Evolutionary conservation across 2,113 vertebrate species (phyloP).

Genomic region (Oncorhynchus nerka): DNA sequence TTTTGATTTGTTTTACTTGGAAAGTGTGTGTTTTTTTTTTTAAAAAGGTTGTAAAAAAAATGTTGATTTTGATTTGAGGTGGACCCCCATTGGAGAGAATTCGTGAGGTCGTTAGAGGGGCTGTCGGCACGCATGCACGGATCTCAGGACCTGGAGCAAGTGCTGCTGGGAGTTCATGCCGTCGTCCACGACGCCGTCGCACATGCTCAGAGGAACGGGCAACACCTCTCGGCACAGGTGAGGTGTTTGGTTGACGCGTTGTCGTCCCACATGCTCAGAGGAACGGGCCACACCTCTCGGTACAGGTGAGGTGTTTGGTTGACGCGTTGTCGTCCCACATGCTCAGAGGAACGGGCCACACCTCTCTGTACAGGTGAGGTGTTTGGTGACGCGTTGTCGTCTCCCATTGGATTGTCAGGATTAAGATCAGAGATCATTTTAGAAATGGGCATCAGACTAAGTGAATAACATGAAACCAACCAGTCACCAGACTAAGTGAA

Average conservation of each 20-base stretch:
- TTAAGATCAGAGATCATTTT: too few relatives aligned
- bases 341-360: slow-evolving; percentile 64
- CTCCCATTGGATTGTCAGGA: too few relatives aligned
- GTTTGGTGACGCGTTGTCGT: background rate
- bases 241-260: background rate
- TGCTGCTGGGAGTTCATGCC: slow-evolving; percentile 78
- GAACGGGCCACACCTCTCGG: slow-evolving; percentile 64
- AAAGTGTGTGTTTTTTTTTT: too few relatives aligned
- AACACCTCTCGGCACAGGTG: slow-evolving; percentile 77
- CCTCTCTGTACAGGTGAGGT: slow-evolving; percentile 76
- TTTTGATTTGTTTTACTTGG: too few relatives aligned
- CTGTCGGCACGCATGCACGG: slow-evolving; percentile 77
- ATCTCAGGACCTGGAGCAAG: slow-evolving; percentile 71
- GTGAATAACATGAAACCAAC: too few relatives aligned
- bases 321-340: slow-evolving; percentile 55
- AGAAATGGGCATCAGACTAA: too few relatives aligned
- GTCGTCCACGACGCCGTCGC: slow-evolving; percentile 77
- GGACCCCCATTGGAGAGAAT: slow-evolving; percentile 81
- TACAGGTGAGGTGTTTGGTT: slow-evolving; percentile 72
- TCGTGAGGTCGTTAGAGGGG: slow-evolving; percentile 81
- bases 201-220: slow-evolving; percentile 67
- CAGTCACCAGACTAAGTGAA: too few relatives aligned
- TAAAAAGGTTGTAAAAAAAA: too few relatives aligned
- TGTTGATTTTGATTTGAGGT: slow-evolving; percentile 43
- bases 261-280: slow-evolving; percentile 58